phyloP scores from a whole-genome alignment of 2,113 vertebrate genomes.

The Bubo scandiacus region DNA sequence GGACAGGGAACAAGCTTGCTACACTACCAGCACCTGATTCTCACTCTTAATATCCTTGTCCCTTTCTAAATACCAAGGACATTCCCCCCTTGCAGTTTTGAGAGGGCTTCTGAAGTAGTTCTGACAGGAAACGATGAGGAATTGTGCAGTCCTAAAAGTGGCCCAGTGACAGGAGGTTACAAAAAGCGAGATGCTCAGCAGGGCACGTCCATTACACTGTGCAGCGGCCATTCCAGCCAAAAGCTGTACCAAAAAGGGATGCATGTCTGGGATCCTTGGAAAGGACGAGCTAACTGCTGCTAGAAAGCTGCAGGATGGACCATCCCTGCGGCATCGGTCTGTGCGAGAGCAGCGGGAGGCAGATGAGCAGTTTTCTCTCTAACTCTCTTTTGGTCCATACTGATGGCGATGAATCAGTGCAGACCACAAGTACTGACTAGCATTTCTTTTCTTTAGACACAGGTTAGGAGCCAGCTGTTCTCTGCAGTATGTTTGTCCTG shows the following conservation, averaged over 20 bases:
- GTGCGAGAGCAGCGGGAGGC: neutral
- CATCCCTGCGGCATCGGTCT: fast-evolving
- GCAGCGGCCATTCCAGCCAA: fast-evolving
- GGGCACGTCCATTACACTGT: neutral
- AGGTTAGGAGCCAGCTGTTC: neutral
- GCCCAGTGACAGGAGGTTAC: fast-evolving
- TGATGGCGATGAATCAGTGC: neutral
- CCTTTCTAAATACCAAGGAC: neutral
- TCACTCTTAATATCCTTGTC: neutral
- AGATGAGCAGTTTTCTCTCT: neutral
- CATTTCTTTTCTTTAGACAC: neutral
- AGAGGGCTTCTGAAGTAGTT: neutral
- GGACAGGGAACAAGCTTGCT: neutral
- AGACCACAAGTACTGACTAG: neutral
- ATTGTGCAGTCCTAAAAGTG: neutral
- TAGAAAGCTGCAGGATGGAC: fast-evolving
- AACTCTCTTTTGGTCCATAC: fast-evolving
- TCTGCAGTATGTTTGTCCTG: neutral
- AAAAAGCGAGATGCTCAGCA: fast-evolving
- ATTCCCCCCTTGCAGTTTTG: neutral
- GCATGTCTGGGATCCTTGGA: neutral
- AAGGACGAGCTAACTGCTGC: neutral
- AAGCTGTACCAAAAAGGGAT: neutral
- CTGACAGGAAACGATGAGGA: neutral
- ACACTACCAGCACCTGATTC: neutral